phyloP scores from a whole-genome alignment of 92 coral and sea anemone species.

The Hydrozoanthus gracilis region DNA sequence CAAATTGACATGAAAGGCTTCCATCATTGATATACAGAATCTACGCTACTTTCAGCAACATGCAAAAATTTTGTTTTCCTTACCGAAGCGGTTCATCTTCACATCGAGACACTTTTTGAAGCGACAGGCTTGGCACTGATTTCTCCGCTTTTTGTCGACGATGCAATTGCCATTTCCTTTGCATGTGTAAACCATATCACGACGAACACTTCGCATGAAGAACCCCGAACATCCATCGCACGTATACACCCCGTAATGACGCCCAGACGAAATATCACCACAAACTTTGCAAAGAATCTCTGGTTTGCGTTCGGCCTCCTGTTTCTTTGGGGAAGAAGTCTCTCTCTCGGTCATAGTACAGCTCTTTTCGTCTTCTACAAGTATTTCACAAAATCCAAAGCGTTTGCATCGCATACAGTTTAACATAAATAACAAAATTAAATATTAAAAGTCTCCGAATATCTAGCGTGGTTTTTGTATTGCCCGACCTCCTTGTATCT shows the following conservation, averaged over 20 bases:
- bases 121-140: conserved; percentile 99
- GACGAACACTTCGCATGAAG: conserved; percentile 96
- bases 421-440: conserved; percentile 26
- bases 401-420: background rate
- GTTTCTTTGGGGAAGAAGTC: conserved; percentile 79
- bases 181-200: conserved; percentile 97
- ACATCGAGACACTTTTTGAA: conserved; percentile 97
- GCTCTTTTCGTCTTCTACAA: conserved; percentile 60
- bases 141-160: conserved; percentile 95
- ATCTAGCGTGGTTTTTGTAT: conserved; percentile 10
- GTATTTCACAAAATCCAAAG: conserved; percentile 51
- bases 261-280: conserved; percentile 96
- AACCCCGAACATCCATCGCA: conserved; percentile 99
- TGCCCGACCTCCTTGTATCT: conserved; percentile 3
- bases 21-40: background rate
- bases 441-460: conserved; percentile 22
- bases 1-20: conserved; percentile 9
- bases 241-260: conserved; percentile 96
- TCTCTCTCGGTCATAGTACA: conserved; percentile 67
- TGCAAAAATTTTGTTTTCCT: conserved; percentile 43
- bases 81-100: conserved; percentile 98
- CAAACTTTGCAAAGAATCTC: conserved; percentile 96
- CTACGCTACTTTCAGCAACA: background rate
- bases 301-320: conserved; percentile 77
- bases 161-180: conserved; percentile 95